Conservation (phyloP, 53 echinoderm and acorn worm genomes). For the Apostichopus leukothele region DNA sequence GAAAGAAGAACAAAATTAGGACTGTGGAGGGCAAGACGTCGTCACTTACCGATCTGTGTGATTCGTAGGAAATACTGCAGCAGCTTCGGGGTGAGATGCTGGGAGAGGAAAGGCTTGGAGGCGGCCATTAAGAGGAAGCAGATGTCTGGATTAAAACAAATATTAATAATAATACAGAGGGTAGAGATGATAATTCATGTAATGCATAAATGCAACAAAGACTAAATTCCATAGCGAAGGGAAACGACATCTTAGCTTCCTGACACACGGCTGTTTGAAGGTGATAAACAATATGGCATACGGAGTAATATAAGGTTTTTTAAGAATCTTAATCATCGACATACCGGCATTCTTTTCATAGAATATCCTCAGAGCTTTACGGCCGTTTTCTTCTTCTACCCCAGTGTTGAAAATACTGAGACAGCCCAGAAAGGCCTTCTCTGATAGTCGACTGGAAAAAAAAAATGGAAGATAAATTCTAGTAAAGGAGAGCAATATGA, state of each 20-base stretch:
- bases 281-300: background rate
- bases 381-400: constrained; percentile 76
- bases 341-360: constrained; percentile 80
- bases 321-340: background rate
- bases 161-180: background rate
- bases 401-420: constrained; percentile 66
- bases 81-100: constrained; percentile 79
- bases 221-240: background rate
- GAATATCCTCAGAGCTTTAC: constrained; percentile 78
- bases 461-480: background rate
- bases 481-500: background rate
- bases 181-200: background rate
- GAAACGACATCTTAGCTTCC: no score
- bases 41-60: constrained; percentile 74
- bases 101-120: constrained; percentile 85
- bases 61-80: constrained; percentile 92
- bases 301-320: no score
- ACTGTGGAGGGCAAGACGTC: background rate
- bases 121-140: constrained; percentile 75
- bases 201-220: background rate
- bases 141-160: constrained; percentile 62
- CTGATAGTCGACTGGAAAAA: constrained; percentile 67
- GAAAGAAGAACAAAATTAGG: no score
- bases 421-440: constrained; percentile 70
- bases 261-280: no score